These are phyloP conservation scores for Rhegmatorhina hoffmannsi DNA, from an alignment of 2,113 vertebrate genomes.

Conservation along the genomic window DNA sequence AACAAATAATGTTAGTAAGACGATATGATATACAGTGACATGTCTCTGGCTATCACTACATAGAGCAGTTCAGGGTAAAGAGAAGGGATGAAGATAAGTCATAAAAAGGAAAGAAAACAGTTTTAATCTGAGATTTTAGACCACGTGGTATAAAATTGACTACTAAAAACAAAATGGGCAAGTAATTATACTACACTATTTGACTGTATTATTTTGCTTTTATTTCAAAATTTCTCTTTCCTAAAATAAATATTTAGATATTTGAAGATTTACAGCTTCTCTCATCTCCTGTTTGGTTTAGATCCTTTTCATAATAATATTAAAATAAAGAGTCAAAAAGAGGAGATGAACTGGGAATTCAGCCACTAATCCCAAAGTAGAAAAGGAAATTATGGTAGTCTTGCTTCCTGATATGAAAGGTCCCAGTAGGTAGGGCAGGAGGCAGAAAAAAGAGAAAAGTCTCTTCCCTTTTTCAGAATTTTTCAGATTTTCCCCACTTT, in stretches of 20 bases:
- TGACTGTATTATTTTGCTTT: background rate
- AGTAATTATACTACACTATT: background rate
- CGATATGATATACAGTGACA: background rate
- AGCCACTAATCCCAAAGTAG: slow-evolving; percentile 15
- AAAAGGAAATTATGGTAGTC: background rate
- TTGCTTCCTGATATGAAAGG: background rate
- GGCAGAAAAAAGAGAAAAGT: background rate
- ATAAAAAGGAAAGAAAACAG: background rate
- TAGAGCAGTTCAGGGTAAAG: background rate
- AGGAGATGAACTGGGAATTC: background rate
- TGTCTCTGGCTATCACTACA: background rate
- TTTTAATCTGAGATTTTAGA: background rate
- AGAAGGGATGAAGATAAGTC: background rate
- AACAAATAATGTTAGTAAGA: background rate
- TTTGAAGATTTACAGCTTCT: background rate
- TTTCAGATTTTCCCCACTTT: background rate
- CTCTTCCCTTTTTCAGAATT: background rate
- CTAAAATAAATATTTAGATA: background rate
- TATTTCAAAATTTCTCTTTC: background rate
- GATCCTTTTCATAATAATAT: background rate
- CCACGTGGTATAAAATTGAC: background rate
- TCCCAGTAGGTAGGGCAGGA: background rate
- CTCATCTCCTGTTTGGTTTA: slow-evolving; percentile 31
- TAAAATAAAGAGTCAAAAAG: background rate
- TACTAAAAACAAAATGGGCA: background rate